Evolutionary conservation across 2,797 vertebrate genomes (phyloP), one percentile per base, ranked within the genome.

Genomic region (Tachyglossus aculeatus): DNA sequence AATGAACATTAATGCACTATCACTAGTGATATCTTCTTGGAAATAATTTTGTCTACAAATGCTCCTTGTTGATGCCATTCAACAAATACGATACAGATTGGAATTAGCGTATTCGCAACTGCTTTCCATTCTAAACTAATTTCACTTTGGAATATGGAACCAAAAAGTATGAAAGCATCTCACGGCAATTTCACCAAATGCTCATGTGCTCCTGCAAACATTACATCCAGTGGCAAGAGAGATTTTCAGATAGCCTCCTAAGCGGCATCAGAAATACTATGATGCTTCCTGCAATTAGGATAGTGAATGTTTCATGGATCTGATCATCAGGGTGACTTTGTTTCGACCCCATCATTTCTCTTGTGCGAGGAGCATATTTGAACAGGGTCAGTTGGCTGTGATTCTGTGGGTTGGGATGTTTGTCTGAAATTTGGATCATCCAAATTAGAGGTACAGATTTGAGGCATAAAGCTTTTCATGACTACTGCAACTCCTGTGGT

Each of bases 111-210:
- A 12, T 11, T 60, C 38, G 25, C 3, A 6, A 58, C 10, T 57
- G 22, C 8, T 16, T 29, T 57, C 25, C 1, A 29, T 19, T 27
- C 50, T 59, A 38, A 68, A 31, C 1, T 29, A 4, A 5, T 47
- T 21, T 16, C 8, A 32, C 21, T 5, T 21, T 2, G 11, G 11
- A 1, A 18, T 27, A 47, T 1, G 22, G 25, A 1, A 31, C 3
- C 14, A 32, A n/a, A 64, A 63, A 55, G 58, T 13, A 9, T 44
- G 18, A 41, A 5, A 18, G 12, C 14, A 68, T 50, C 36, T 33
- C 2, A 32, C 0, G 12, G 22, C 0, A 32, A 29, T 5, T 1
- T 9, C 14, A n/a, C 45, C 2, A 1, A 16, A 14, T 8, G 4
- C 24, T 18, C 9, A 34, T 41, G 14, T 18, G 6, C 13, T 31